Evolutionary conservation across 64 coral and sea anemone species (phyloP), one percentile per base, ranked within the genome.

Genomic region (Orbicella faveolata): DNA sequence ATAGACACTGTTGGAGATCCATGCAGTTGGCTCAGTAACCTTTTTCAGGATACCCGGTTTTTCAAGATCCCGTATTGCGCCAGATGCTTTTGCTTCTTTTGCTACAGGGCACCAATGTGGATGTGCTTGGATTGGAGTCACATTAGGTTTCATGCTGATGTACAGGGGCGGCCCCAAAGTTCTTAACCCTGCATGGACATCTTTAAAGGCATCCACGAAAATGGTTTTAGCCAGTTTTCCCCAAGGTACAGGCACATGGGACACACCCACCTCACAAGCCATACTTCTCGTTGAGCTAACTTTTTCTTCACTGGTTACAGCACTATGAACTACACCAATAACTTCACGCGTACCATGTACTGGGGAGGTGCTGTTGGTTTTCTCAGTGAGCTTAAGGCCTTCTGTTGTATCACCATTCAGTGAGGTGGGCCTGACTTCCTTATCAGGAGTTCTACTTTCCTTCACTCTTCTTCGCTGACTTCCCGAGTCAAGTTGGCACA

Each of bases 1-100:
- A 67, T 87, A 73, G n/a, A 87, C 83, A 75, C 63, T 88, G 86
- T 88, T 88, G 11, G 89, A 90, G 79, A 83, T 83, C 89, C 79
- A 90, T 41, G 68, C 48, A 23, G 89, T 90, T n/a, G 89, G 89
- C 61, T 90, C 79, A 75, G 52, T 83, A 41, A 90, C 89, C 63
- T 83, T 74, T 39, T 83, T 74, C 25, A 90, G 53, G 79, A 83
- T 74, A 90, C 89, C 89, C 51, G 64, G 66, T 11, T 90, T 80
- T 59, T 80, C 64, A 8, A 90, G 20, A 65, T 90, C 48, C 33
- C 48, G 25, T 74, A 74, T 81, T 81, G 77, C 77, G n/a, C 82
- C 88, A 72, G 77, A 64, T 83, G 59, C 89, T 44, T 83, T 90
- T 74, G 34, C 52, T 19, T 90, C 79, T 80, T 90, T 90, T 2